These are phyloP conservation scores for Aricia agestis DNA, from an alignment of 1,140 invertebrate genomes.

Conservation along the genomic window DNA sequence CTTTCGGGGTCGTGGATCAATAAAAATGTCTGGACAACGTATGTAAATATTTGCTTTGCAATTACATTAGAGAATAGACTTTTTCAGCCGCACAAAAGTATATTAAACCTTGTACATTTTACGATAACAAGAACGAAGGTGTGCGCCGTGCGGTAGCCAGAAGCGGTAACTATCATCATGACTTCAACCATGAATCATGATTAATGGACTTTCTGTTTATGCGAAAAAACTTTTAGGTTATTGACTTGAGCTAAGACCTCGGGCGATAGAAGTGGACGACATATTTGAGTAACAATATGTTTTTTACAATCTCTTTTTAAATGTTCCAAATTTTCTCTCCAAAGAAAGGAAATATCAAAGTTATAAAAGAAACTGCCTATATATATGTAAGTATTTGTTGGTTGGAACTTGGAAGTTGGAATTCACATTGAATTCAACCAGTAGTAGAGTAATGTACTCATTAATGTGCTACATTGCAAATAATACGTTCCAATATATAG, in stretches of 20 bases:
- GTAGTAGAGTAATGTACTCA: neutral
- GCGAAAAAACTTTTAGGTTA: constrained; percentile 47
- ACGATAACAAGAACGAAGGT: neutral
- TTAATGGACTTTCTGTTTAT: constrained; percentile 49
- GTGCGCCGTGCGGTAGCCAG: too few species aligned
- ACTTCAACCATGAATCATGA: constrained; percentile 45
- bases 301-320: too few species aligned
- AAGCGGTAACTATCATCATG: too few species aligned
- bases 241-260: constrained; percentile 22
- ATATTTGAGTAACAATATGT: too few species aligned
- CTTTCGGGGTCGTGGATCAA: neutral
- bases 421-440: neutral
- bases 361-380: neutral
- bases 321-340: too few species aligned
- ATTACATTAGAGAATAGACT: neutral
- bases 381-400: neutral
- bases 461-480: neutral
- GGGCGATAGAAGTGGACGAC: constrained; percentile 1
- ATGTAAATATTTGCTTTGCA: neutral
- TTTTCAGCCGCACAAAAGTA: neutral
- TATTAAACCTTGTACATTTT: neutral
- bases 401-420: neutral
- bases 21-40: neutral
- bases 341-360: too few species aligned
- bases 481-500: constrained; percentile 1